Evolutionary conservation across 2,888 invertebrate genomes (phyloP), one percentile per base, ranked within the genome.

Genomic region (Hedychridium roseum): DNA sequence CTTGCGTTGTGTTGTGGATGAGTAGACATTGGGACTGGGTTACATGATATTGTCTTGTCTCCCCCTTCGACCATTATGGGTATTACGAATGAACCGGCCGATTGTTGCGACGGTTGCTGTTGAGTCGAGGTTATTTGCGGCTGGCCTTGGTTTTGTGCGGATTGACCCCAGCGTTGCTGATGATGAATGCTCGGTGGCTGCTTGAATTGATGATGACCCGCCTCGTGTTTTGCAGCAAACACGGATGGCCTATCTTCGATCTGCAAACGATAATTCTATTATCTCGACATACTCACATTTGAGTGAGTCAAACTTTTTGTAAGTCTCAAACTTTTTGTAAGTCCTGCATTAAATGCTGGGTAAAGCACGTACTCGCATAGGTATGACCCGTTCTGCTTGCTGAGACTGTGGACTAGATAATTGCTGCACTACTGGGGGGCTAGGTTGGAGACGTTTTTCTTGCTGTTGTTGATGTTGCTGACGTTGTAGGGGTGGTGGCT

Each of bases 51-150:
- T 28, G 28, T 78, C 71, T 53, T 80, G 18, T 82, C 81, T 9
- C 78, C 77, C 42, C 81, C 84, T 71, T 89, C 89, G 70, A 89
- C 82, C 69, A 87, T 86, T 50, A 90, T 84, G 0, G 89, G 89
- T 64, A 89, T 85, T 38, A 88, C 80, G 54, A 85, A 82, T 43
- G 80, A 77, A 37, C 83, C 81, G 37, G 64, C 71, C 70, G 68
- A 64, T 48, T 55, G 64, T 37, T 69, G 71, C 12, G 61, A 62
- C 43, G 43, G 46, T 30, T 54, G 63, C 32, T 55, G 55, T 38
- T 50, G 67, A n/a, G 50, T 47, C 34, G n/a, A n/a, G n/a, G n/a
- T n/a, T n/a, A n/a, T n/a, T n/a, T 53, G 65, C 30, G 35, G 39
- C 12, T 60, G 60, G 1, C 50, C n/a, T 5, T 64, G 66, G 35